Percentiles rank a stretch among this genome's conserved stretches.
phyloP scores from a whole-genome alignment of 30 jellyfish, hydroid and myxozoan species.

The Turritopsis rubra region DNA sequence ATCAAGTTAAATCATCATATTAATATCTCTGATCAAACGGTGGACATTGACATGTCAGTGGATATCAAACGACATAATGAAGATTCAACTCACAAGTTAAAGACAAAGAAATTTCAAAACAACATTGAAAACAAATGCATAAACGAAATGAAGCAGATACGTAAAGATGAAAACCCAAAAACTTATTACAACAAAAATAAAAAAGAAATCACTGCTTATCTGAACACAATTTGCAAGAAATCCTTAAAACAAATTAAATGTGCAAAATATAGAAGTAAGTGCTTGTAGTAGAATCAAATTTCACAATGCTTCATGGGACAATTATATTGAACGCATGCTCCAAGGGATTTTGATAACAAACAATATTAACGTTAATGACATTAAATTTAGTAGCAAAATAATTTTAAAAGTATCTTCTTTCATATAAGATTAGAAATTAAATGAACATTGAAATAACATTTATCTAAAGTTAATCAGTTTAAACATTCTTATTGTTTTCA shows the following conservation, averaged over 20 bases:
- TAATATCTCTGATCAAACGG: neutral
- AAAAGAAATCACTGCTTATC: neutral
- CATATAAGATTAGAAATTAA: too few relatives aligned
- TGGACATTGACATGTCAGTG: neutral
- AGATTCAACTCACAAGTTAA: neutral
- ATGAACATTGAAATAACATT: too few relatives aligned
- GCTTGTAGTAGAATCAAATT: too few relatives aligned
- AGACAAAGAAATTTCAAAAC: neutral
- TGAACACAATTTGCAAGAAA: neutral
- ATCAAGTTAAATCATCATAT: neutral
- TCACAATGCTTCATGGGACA: too few relatives aligned
- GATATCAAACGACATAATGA: neutral
- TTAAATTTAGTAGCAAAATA: too few relatives aligned
- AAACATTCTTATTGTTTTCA: too few relatives aligned
- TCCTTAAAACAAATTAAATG: neutral
- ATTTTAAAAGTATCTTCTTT: too few relatives aligned
- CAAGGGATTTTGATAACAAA: too few relatives aligned
- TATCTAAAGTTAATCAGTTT: too few relatives aligned
- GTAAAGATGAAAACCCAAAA: neutral
- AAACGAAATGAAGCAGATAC: neutral
- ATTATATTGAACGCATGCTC: too few relatives aligned
- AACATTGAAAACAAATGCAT: neutral
- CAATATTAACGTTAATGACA: too few relatives aligned
- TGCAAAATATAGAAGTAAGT: neutral
- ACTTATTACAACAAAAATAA: neutral